A percentile compares a stretch with the other conserved stretches of the same genome.
Conservation (phyloP, 2,888 invertebrate species). For the Eristalis tenax region DNA sequence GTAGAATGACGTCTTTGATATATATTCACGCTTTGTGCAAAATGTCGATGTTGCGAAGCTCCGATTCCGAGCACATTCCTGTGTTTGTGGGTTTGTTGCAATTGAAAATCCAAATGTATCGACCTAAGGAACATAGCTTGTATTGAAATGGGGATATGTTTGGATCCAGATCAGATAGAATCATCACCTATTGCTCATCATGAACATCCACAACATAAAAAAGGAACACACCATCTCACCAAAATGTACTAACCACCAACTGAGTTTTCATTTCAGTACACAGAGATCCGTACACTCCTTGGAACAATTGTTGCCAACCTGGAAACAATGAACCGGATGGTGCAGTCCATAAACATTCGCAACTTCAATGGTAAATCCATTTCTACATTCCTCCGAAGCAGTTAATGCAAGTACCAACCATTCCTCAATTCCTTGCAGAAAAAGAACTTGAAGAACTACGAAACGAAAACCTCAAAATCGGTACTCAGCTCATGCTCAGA, state of each 20-base stretch:
- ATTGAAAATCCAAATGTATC: no score
- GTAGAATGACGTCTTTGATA: no score
- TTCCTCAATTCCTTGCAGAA: slow-evolving; percentile 71
- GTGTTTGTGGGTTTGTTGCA: no score
- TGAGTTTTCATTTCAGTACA: slow-evolving; percentile 75
- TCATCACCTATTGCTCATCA: background rate
- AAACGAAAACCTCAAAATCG: slow-evolving; percentile 78
- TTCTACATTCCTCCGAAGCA: background rate
- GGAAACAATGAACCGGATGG: slow-evolving; percentile 80
- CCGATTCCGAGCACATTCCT: no score
- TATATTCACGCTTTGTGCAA: no score
- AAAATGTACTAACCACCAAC: background rate
- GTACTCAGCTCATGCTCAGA: slow-evolving; percentile 78
- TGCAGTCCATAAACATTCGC: slow-evolving; percentile 78
- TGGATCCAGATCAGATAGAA: background rate
- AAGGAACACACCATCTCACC: background rate
- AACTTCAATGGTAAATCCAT: slow-evolving; percentile 77
- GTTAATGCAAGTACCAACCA: background rate
- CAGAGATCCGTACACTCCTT: slow-evolving; percentile 78
- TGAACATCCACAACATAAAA: background rate
- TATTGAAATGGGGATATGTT: no score
- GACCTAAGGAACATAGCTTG: no score
- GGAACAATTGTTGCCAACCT: slow-evolving; percentile 78
- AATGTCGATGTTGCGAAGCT: no score
- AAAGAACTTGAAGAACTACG: slow-evolving; percentile 80